Base-by-base conservation (phyloP, 2,797 vertebrate species). In the Meda fulgida region DNA sequence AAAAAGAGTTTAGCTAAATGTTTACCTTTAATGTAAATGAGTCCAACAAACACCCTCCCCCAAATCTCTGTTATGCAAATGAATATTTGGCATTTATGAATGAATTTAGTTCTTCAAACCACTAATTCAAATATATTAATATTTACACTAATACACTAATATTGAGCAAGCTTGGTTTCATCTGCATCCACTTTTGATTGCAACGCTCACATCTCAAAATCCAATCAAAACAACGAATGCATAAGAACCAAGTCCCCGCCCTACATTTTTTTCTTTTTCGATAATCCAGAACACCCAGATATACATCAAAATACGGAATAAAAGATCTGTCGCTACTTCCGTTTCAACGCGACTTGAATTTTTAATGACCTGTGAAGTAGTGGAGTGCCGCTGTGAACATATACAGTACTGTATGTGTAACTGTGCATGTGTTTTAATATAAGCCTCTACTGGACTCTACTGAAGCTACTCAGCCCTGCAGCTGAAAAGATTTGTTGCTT, bases 401-500 rank as follows among this genome's bases (percentile, higher is more conserved):
- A 46, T 46, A 46, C 4, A 16, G 46, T 5, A 65, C 26, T 31
- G 53, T n/a, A 26, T 86, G 43, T 72, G 60, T 76, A 79, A 55
- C 53, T 53, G 60, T 81, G 63, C 65, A 5, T 55, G 77, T 78
- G 58, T 73, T 34, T 65, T 63, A 67, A 72, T 80, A 36, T 53
- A 69, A 69, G 46, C 65, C 46, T 80, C 1, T n/a, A 23, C 31
- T 67, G 65, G 58, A 66, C n/a, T n/a, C n/a, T n/a, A n/a, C 66
- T 83, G 19, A 75, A 69, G 43, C 14, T 83, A 36, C 73, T 84
- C 31, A 5, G 60, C 76, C 60, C 86, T 88, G 88, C 90, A 92
- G 87, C 86, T 87, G 91, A 83, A 75, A 89, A 90, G 88, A 93
- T 93, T 95, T 93, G 93, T 94, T 95, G 94, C 93, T 92, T 93